Evolutionary conservation across 2,797 vertebrate species (phyloP).

Genomic region (Platalea minor): DNA sequence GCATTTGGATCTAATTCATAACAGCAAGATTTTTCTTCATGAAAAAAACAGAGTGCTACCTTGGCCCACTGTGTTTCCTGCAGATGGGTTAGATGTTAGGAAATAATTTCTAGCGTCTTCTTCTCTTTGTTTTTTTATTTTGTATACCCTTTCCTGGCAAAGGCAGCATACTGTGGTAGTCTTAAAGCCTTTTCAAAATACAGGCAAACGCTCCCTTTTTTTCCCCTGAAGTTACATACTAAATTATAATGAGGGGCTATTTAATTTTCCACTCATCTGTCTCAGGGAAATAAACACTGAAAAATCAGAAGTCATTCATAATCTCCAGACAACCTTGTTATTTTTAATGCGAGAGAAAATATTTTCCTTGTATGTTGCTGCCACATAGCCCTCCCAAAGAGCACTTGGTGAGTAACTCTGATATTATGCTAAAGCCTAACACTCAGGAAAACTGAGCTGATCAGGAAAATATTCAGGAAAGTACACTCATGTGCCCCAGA

Average conservation of each 20-base stretch:
- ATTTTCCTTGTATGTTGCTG: background rate
- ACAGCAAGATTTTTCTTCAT: background rate
- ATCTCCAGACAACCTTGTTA: background rate
- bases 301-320: background rate
- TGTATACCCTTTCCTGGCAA: background rate
- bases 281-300: background rate
- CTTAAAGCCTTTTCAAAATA: background rate
- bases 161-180: background rate
- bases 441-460: background rate
- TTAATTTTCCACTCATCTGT: background rate
- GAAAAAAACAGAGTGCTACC: background rate
- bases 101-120: conserved; percentile 4
- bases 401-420: background rate
- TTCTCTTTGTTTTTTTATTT: background rate
- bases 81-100: background rate
- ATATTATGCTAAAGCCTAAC: background rate
- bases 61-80: background rate
- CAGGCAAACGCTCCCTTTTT: background rate
- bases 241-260: background rate
- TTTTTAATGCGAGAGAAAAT: background rate
- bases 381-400: background rate
- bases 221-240: background rate
- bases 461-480: conserved; percentile 1
- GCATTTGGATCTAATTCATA: background rate
- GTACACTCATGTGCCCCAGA: background rate